These are phyloP conservation scores for Catocala nupta DNA, from an alignment of 2,888 invertebrate species.

Conservation along the genomic window DNA sequence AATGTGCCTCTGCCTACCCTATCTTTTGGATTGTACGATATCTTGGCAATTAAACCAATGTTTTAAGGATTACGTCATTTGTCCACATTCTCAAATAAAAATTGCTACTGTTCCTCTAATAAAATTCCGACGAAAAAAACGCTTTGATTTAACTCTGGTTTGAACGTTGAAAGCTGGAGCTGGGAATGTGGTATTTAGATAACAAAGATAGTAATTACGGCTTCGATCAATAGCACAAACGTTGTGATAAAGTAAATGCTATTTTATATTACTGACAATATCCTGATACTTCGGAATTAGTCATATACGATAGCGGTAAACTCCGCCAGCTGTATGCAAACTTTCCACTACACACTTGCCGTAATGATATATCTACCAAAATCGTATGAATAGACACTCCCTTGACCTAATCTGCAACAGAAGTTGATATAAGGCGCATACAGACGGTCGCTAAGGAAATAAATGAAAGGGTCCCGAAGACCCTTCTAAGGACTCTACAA, in stretches of 20 bases:
- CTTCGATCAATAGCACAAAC: slow-evolving; percentile 11
- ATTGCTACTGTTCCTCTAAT: neutral
- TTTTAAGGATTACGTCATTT: slow-evolving; percentile 7
- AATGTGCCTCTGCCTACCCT: too few species aligned
- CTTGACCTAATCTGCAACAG: slow-evolving; percentile 22
- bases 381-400: slow-evolving; percentile 15
- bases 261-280: too few species aligned
- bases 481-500: slow-evolving; percentile 57
- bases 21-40: slow-evolving; percentile 16
- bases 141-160: neutral
- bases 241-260: neutral
- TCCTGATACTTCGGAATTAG: too few species aligned
- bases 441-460: slow-evolving; percentile 53
- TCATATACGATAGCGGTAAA: too few species aligned
- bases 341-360: neutral
- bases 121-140: too few species aligned
- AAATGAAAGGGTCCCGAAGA: slow-evolving; percentile 60
- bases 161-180: too few species aligned
- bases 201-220: slow-evolving; percentile 7
- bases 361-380: neutral
- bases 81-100: neutral
- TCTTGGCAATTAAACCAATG: slow-evolving; percentile 24
- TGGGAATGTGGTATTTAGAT: neutral
- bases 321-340: neutral
- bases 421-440: slow-evolving; percentile 56